Conservation (phyloP, 92 coral and sea anemone species). For the Actinostola sp. region DNA sequence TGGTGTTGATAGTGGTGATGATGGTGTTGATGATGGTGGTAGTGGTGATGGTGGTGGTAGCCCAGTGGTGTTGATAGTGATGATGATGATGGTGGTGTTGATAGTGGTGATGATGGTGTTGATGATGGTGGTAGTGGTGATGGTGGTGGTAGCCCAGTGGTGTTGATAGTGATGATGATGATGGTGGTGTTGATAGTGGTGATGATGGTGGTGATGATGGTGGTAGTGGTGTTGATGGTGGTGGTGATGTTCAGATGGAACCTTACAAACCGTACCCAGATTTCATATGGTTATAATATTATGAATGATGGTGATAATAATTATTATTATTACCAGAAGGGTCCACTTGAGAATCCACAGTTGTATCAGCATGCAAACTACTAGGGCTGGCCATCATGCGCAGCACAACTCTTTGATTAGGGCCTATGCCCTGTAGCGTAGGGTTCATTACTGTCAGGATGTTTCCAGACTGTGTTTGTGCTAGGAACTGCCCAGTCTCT, state of each 20-base stretch:
- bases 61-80: no score
- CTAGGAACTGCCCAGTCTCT: conserved; percentile 44
- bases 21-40: no score
- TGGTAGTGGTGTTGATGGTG: neutral
- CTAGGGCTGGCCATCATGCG: conserved; percentile 41
- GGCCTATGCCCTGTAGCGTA: conserved; percentile 48
- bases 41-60: no score
- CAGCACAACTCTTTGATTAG: conserved; percentile 47
- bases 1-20: no score
- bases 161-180: neutral
- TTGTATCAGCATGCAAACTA: conserved; percentile 20
- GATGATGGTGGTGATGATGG: no score
- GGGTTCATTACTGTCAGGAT: conserved; percentile 77
- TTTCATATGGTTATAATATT: neutral
- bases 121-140: no score
- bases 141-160: no score
- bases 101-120: no score
- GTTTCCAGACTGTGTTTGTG: conserved; percentile 72
- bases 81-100: no score
- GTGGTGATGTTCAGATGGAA: neutral
- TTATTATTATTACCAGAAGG: conserved; percentile 63
- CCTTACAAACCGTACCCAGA: neutral
- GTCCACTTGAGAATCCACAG: conserved; percentile 34
- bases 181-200: neutral
- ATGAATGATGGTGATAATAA: no score